phyloP scores from a whole-genome alignment of 2,888 invertebrate species.

The Seira musarum region DNA sequence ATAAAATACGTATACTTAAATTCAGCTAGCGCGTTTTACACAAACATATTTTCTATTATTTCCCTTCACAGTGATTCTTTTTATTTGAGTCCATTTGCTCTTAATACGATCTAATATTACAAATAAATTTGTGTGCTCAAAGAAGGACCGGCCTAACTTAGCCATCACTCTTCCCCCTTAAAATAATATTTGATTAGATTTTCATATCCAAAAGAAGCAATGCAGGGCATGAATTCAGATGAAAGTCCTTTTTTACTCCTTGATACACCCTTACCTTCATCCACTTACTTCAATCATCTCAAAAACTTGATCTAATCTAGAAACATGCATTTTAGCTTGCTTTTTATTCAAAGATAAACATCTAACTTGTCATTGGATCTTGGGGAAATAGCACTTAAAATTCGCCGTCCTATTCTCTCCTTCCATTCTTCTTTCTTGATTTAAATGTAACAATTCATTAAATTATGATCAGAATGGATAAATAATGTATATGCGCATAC shows the following conservation, averaged over 20 bases:
- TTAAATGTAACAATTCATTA: conserved; percentile 54
- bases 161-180: conserved; percentile 27
- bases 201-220: neutral
- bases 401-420: conserved; percentile 40
- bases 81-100: no score
- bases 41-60: conserved; percentile 20
- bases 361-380: conserved; percentile 48
- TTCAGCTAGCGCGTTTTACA: no score
- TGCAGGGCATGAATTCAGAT: conserved; percentile 18
- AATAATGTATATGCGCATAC: no score
- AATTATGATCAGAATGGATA: conserved; percentile 46
- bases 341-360: conserved; percentile 43
- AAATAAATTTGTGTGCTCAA: no score
- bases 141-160: conserved; percentile 26
- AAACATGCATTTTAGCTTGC: no score
- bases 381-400: conserved; percentile 47
- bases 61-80: no score
- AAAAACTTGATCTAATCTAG: no score
- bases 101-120: no score
- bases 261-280: conserved; percentile 47
- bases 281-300: no score
- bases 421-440: no score
- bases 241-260: conserved; percentile 14
- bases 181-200: conserved; percentile 48
- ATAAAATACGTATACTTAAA: no score